Conservation (phyloP, 2,888 invertebrate species). For the Helleia helle region DNA sequence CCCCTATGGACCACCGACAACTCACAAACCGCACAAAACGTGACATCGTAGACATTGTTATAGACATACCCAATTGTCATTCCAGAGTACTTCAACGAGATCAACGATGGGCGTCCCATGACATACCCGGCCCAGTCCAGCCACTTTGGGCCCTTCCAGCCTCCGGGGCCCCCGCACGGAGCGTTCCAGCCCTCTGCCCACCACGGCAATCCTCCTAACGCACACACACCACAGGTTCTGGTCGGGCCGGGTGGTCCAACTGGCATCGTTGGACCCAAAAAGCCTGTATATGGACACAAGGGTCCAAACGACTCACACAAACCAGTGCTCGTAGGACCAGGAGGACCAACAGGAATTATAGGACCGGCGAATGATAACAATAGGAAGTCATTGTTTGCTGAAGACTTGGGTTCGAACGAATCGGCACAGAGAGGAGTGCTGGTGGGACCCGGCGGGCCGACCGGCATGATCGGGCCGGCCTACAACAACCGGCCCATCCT, state of each 20-base stretch:
- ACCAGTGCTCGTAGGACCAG: conserved; percentile 38
- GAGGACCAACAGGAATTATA: conserved; percentile 62
- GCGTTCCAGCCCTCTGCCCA: no score
- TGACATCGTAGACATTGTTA: no score
- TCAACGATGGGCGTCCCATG: conserved; percentile 44
- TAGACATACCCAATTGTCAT: no score
- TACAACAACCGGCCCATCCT: conserved; percentile 32
- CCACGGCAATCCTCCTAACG: no score
- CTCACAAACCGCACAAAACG: no score
- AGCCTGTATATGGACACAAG: conserved; percentile 48
- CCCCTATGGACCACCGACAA: no score
- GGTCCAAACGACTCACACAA: background rate
- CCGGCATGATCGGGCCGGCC: conserved; percentile 38
- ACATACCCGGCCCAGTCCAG: conserved; percentile 35
- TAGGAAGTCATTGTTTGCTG: background rate
- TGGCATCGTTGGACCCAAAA: conserved; percentile 25
- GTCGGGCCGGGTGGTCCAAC: conserved; percentile 48
- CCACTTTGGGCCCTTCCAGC: conserved; percentile 30
- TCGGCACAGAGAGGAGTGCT: conserved; percentile 23
- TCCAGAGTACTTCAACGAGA: no score
- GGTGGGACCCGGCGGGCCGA: conserved; percentile 57
- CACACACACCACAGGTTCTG: no score
- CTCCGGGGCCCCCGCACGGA: no score
- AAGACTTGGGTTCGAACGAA: background rate
- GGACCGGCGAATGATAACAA: conserved; percentile 24